Evolutionary conservation across 1,140 invertebrate species (phyloP), one percentile per base, ranked within the genome.

Genomic region (Micrasema longulum): DNA sequence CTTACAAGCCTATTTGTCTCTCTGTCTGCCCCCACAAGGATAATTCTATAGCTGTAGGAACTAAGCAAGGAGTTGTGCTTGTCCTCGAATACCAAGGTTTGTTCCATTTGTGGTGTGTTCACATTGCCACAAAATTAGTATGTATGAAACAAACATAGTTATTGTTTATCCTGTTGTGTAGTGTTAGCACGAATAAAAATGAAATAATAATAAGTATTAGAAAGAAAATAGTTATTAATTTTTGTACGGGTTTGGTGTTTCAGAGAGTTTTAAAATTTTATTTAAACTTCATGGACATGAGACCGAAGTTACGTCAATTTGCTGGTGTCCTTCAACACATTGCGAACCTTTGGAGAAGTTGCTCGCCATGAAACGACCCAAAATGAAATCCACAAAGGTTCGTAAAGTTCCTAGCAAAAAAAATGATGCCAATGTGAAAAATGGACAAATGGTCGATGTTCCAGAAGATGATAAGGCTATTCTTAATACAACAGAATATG

Each of bases 221-320:
- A n/a, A n/a, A n/a, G n/a, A n/a, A n/a, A n/a, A n/a, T n/a, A n/a
- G n/a, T n/a, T n/a, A n/a, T n/a, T n/a, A n/a, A n/a, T n/a, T n/a
- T n/a, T n/a, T n/a, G n/a, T n/a, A 48, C 16, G 36, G 16, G 73
- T 55, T 76, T 72, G 76, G 74, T 66, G 76, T 80, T 79, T 78
- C 77, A 89, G 88, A 84, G 62, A 78, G 81, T 71, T 89, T 89
- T 4, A 82, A 80, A 69, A 76, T 92, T 48, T 68, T 90, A 16
- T 90, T 90, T 66, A 90, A 89, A 83, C 79, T 93, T 4, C 85
- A 90, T 77, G 89, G 89, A 6, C 92, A 94, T 78, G 88, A 93
- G 80, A 85, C 87, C n/a, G 89, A 91, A 76, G 86, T 94, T 47
- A 79, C 88, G 6, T 90, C 88, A 73, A 72, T 94, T 22, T 87